phyloP scores from a whole-genome alignment of 2,888 invertebrate species.

The Chymomyza caudatula region DNA sequence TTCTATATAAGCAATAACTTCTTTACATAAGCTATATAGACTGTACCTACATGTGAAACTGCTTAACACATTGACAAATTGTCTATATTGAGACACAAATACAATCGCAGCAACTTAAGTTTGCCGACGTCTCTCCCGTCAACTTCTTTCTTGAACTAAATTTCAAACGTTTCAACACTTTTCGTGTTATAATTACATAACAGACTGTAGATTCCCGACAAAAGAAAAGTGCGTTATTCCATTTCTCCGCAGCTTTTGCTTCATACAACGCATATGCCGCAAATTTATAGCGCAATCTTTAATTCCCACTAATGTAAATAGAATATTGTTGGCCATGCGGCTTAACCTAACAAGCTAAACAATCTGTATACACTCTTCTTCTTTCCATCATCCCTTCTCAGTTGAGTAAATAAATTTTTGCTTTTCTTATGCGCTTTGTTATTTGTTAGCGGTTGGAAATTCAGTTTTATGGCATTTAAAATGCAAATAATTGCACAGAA shows the following conservation, averaged over 20 bases:
- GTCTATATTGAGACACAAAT: too few relatives aligned
- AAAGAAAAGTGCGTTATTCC: too few relatives aligned
- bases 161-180: too few relatives aligned
- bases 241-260: neutral
- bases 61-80: too few relatives aligned
- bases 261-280: neutral
- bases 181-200: too few relatives aligned
- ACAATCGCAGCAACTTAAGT: too few relatives aligned
- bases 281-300: neutral
- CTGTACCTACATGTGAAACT: too few relatives aligned
- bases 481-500: slow-evolving; percentile 55
- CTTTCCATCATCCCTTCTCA: neutral
- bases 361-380: neutral
- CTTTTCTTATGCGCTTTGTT: slow-evolving; percentile 16
- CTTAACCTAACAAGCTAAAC: neutral
- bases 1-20: too few relatives aligned
- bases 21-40: too few relatives aligned
- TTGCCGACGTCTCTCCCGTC: too few relatives aligned
- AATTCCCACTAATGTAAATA: neutral
- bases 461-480: slow-evolving; percentile 23
- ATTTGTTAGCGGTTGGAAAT: slow-evolving; percentile 5
- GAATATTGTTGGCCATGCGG: neutral
- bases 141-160: too few relatives aligned
- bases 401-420: neutral
- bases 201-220: too few relatives aligned